Conservation (phyloP, 2,113 vertebrate genomes). For the Drymodes brunneopygia region DNA sequence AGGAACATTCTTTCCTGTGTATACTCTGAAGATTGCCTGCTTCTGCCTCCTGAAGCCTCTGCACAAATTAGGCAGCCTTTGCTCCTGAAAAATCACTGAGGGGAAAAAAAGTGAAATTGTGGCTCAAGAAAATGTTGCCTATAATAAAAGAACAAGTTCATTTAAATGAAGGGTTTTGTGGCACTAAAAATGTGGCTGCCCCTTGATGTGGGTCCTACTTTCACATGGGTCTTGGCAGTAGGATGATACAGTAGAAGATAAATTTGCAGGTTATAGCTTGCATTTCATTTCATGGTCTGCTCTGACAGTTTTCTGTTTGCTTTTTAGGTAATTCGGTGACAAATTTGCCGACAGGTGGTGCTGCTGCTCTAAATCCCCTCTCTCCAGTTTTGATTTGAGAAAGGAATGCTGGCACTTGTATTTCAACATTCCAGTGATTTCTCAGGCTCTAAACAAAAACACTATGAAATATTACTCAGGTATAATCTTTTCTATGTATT, state of each 20-base stretch:
- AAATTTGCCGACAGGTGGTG: conserved; percentile 27
- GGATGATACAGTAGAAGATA: not conserved
- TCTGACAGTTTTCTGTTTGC: not conserved
- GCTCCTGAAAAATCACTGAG: not conserved
- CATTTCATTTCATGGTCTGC: not conserved
- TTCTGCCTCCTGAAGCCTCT: not conserved
- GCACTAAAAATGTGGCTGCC: too few species aligned
- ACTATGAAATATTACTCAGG: not conserved
- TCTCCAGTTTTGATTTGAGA: not conserved
- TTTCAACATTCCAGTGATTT: not conserved
- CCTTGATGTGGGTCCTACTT: not conserved
- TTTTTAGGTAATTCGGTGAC: not conserved
- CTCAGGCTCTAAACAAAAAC: conserved; percentile 2
- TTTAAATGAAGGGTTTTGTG: not conserved
- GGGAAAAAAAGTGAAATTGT: not conserved
- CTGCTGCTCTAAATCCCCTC: not conserved
- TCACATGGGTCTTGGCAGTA: not conserved
- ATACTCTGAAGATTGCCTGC: too few species aligned
- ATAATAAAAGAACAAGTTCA: not conserved
- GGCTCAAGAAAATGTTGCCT: not conserved
- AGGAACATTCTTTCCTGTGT: not conserved
- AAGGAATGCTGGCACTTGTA: not conserved
- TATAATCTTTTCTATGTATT: not conserved
- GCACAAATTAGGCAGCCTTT: not conserved
- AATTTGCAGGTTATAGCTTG: not conserved